Percentiles rank a stretch among this genome's conserved stretches.
phyloP scores from a whole-genome alignment of 1,140 invertebrate species.

The roundworm (Caenorhabditis elegans) region WBcel235 BX284606.5:9131501-9132000 shows the following conservation, averaged over 20 bases:
- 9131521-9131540: not conserved
- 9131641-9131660: slow-evolving; percentile 11
- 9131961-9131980: too few relatives aligned
- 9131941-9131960: too few relatives aligned
- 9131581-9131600: not conserved
- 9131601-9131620: slow-evolving; percentile 2
- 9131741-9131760: not conserved
- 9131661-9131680: not conserved
- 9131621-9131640: not conserved
- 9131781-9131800: too few relatives aligned
- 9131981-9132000: too few relatives aligned
- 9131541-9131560: not conserved
- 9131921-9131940: too few relatives aligned
- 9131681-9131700: not conserved
- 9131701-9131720: not conserved
- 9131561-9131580: not conserved
- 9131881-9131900: too few relatives aligned
- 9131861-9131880: too few relatives aligned
- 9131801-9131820: too few relatives aligned
- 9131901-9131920: too few relatives aligned
- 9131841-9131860: too few relatives aligned
- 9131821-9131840: too few relatives aligned
- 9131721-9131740: not conserved
- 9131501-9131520: not conserved
- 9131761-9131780: not conserved